Percentiles rank a stretch among this genome's conserved stretches.
phyloP scores from a whole-genome alignment of 2,113 vertebrate genomes.

The Henicopernis longicauda region DNA sequence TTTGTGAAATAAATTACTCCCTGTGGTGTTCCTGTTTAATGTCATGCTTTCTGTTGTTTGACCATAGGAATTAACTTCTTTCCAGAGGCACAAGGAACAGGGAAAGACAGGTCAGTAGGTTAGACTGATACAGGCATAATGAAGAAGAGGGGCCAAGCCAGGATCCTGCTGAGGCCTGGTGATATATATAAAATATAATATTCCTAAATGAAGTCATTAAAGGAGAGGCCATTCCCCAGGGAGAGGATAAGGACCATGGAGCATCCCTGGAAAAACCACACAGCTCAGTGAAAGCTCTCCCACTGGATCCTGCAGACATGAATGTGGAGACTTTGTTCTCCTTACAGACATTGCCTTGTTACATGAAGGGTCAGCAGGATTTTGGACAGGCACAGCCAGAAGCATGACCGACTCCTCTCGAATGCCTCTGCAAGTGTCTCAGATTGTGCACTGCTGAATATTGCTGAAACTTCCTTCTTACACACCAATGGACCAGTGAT shows the following conservation, averaged over 20 bases:
- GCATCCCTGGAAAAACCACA: not conserved
- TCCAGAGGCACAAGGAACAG: not conserved
- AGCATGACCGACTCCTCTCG: not conserved
- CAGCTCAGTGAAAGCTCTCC: not conserved
- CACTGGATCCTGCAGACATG: not conserved
- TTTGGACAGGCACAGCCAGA: not conserved
- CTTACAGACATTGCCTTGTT: not conserved
- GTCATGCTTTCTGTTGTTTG: not conserved
- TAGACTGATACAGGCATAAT: not conserved
- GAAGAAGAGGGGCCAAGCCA: not conserved
- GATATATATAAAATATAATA: no score
- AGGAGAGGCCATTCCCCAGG: not conserved
- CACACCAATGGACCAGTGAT: rapidly evolving
- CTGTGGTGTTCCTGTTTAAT: not conserved
- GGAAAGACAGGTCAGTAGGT: not conserved
- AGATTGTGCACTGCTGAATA: not conserved
- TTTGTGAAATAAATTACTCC: not conserved
- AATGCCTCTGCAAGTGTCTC: not conserved
- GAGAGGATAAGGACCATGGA: not conserved
- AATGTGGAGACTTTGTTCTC: not conserved
- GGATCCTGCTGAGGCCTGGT: not conserved
- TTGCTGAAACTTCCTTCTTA: not conserved
- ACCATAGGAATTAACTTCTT: not conserved
- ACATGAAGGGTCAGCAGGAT: not conserved
- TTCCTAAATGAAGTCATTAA: not conserved